Conservation (phyloP, 2,888 invertebrate species). For the Teleiodes luculella region DNA sequence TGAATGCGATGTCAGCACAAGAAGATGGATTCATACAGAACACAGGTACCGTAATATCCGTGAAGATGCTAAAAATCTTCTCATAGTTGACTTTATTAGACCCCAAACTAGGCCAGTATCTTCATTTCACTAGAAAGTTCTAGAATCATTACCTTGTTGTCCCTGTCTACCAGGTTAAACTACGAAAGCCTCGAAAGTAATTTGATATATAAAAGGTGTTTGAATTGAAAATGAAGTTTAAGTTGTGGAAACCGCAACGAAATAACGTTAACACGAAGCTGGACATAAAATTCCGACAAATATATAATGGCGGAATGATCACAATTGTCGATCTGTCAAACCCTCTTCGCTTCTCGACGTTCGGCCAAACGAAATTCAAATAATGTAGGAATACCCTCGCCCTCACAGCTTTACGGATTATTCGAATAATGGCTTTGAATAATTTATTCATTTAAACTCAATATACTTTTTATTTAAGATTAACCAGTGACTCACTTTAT, state of each 20-base stretch:
- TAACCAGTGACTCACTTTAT: no score
- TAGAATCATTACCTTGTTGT: no score
- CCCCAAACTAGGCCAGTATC: no score
- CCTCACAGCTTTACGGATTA: background rate
- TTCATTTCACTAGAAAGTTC: no score
- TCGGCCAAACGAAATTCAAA: slow-evolving; percentile 36
- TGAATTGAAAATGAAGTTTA: background rate
- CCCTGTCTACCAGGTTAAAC: no score
- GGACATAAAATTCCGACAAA: background rate
- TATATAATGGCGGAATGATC: slow-evolving; percentile 25
- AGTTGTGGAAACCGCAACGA: background rate
- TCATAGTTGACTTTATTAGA: no score
- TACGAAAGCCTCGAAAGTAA: no score
- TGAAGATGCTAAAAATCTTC: no score
- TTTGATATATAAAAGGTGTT: no score
- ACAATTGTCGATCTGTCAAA: slow-evolving; percentile 41
- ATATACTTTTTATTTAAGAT: background rate
- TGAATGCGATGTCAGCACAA: no score
- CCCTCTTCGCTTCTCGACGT: slow-evolving; percentile 37
- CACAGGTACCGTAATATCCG: no score
- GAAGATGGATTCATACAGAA: no score
- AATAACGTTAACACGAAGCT: background rate
- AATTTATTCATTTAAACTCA: background rate
- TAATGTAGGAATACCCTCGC: slow-evolving; percentile 20
- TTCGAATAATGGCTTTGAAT: background rate